Evolutionary conservation across 1,140 invertebrate genomes (phyloP).

Genomic region (Philaenus spumarius): DNA sequence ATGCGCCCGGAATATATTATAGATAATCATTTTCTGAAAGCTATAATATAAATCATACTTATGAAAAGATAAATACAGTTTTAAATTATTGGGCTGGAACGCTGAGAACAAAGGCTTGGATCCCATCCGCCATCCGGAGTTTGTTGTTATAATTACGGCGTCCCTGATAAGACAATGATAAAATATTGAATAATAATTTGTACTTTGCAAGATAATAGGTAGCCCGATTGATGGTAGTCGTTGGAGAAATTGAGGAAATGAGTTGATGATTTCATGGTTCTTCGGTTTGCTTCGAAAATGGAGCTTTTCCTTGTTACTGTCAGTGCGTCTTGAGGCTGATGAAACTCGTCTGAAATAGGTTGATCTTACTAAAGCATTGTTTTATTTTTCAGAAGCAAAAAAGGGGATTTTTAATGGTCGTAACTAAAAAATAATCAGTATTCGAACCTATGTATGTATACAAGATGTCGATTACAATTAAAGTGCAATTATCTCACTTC

Average conservation of each 20-base stretch:
- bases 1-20: slow-evolving; percentile 8
- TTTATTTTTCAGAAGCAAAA: no score
- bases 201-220: background rate
- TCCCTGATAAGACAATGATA: slow-evolving; percentile 15
- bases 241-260: slow-evolving; percentile 17
- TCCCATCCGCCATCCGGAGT: background rate
- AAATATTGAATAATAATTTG: slow-evolving; percentile 19
- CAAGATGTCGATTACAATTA: no score
- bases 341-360: no score
- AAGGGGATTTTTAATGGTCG: no score
- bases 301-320: no score
- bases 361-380: no score
- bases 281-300: background rate
- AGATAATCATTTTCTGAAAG: slow-evolving; percentile 13
- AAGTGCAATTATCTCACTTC: no score
- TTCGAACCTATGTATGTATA: no score
- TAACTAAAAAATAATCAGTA: no score
- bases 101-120: background rate
- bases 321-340: no score
- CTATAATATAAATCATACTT: slow-evolving; percentile 11
- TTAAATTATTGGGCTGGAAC: slow-evolving; percentile 4
- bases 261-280: slow-evolving; percentile 1
- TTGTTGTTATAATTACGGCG: slow-evolving; percentile 3
- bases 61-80: background rate
- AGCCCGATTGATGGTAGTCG: background rate